Evolutionary conservation across 2,797 vertebrate genomes (phyloP).

Genomic region (Hafferia zeledoni): DNA sequence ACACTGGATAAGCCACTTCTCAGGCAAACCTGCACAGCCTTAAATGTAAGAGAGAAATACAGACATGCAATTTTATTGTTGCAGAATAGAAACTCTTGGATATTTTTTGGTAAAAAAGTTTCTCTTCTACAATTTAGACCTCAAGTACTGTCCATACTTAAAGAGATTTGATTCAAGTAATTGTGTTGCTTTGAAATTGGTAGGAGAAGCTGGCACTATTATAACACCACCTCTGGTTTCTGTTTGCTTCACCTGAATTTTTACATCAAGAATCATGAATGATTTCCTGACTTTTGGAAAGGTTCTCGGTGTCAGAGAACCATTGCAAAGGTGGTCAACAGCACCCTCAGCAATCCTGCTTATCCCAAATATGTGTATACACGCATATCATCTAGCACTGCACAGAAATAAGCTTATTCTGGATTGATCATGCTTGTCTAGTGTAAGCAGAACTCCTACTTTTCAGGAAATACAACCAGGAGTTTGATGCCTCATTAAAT

Average conservation of each 20-base stretch:
- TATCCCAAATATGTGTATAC: background rate
- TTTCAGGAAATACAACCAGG: background rate
- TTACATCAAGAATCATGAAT: background rate
- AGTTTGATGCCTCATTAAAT: background rate
- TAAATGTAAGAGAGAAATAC: background rate
- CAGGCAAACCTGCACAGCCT: background rate
- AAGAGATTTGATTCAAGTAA: background rate
- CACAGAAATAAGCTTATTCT: background rate
- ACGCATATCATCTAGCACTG: background rate
- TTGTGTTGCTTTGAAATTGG: background rate
- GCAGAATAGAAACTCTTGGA: background rate
- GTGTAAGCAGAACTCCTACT: background rate
- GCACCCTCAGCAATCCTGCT: background rate
- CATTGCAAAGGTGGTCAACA: background rate
- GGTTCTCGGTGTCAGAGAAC: background rate
- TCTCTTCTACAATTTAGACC: background rate
- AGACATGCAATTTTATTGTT: background rate
- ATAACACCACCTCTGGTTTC: background rate
- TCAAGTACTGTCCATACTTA: background rate
- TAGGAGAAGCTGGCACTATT: constrained; percentile 39
- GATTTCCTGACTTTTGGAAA: background rate
- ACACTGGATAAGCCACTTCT: background rate
- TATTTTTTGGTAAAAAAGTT: background rate
- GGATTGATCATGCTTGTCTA: background rate
- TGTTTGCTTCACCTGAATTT: background rate